Percentiles rank a stretch among this genome's conserved stretches.
phyloP scores from a whole-genome alignment of 2,113 vertebrate genomes.

The Heterochromis multidens region DNA sequence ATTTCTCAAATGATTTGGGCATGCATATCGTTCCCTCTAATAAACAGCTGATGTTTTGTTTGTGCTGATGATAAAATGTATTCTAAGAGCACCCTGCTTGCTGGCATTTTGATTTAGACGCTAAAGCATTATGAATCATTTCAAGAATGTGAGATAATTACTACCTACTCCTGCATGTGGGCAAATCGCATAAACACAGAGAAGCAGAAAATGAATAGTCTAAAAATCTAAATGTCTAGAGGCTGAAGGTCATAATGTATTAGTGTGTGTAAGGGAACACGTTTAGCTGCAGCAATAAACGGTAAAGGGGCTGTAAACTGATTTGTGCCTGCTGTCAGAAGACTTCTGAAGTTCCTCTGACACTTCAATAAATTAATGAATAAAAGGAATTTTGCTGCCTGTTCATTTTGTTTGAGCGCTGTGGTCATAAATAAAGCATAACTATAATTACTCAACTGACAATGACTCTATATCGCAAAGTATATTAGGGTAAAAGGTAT shows the following conservation, averaged over 20 bases:
- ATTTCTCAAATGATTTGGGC: constrained; percentile 51
- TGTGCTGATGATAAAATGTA: constrained; percentile 38
- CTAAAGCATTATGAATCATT: constrained; percentile 34
- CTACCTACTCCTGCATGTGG: background rate
- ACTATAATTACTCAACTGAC: constrained; percentile 17
- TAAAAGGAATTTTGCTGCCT: constrained; percentile 34
- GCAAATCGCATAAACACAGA: background rate
- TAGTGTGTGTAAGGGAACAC: background rate
- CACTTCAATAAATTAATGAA: constrained; percentile 31
- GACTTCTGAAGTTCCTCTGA: constrained; percentile 21
- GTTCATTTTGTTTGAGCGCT: constrained; percentile 23
- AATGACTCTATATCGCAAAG: constrained; percentile 2
- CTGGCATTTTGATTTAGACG: constrained; percentile 42
- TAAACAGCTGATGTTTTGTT: constrained; percentile 60
- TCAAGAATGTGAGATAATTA: constrained; percentile 28
- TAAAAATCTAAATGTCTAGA: background rate
- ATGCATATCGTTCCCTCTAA: constrained; percentile 36
- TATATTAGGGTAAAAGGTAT: background rate
- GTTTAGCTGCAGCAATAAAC: constrained; percentile 20
- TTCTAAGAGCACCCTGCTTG: constrained; percentile 12
- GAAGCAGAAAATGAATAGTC: background rate
- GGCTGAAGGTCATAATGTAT: background rate
- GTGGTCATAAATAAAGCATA: constrained; percentile 41
- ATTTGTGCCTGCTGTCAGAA: constrained; percentile 45
- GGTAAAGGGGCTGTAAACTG: background rate